These are phyloP conservation scores for Stegana nigrithorax DNA, from an alignment of 2,888 invertebrate genomes.

Conservation along the genomic window DNA sequence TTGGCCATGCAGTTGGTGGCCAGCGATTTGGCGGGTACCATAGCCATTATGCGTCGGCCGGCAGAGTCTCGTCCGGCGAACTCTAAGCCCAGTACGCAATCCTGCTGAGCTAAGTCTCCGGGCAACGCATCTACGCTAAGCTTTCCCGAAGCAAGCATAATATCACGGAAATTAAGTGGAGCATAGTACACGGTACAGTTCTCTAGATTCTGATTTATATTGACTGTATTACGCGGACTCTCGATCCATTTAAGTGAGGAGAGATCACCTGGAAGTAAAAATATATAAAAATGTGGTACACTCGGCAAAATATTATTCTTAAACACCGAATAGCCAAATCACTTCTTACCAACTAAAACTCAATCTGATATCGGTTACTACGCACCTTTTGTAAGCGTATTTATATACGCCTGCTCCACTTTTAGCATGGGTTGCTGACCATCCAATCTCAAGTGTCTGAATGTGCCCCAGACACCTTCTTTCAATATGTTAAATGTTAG, in stretches of 20 bases:
- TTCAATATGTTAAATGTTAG: constrained; percentile 84
- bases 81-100: constrained; percentile 94
- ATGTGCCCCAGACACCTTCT: constrained; percentile 86
- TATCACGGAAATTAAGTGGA: constrained; percentile 96
- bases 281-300: too few species aligned
- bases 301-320: too few species aligned
- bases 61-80: constrained; percentile 86
- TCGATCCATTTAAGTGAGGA: constrained; percentile 94
- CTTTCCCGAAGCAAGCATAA: constrained; percentile 98
- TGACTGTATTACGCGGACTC: constrained; percentile 76
- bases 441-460: constrained; percentile 81
- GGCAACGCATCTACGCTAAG: constrained; percentile 96
- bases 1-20: constrained; percentile 91
- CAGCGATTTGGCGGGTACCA: constrained; percentile 88
- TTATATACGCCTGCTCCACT: constrained; percentile 95
- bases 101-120: constrained; percentile 84
- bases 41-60: constrained; percentile 90
- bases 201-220: constrained; percentile 71
- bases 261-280: constrained; percentile 76
- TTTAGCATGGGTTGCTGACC: constrained; percentile 68
- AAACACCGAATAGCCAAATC: too few species aligned
- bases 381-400: constrained; percentile 83
- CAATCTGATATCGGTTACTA: not conserved
- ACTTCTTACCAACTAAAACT: too few species aligned
- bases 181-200: constrained; percentile 92